phyloP scores from a whole-genome alignment of 2,888 invertebrate genomes.

The Macrosoma leucophasiata region DNA sequence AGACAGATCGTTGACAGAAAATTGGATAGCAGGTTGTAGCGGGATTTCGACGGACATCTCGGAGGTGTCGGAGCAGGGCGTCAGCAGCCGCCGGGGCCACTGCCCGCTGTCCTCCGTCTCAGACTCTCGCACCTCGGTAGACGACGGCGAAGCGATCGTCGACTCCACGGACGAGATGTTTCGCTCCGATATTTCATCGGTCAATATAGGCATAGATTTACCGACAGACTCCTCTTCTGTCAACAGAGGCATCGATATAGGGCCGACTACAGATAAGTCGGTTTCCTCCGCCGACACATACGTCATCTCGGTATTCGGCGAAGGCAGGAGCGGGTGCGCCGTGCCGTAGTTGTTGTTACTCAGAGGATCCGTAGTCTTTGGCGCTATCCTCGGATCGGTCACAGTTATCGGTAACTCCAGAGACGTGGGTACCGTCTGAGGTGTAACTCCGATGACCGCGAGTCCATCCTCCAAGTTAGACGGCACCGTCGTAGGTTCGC shows the following conservation, averaged over 20 bases:
- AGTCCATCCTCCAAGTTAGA: constrained; percentile 71
- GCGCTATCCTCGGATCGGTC: constrained; percentile 83
- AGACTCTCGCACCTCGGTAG: constrained; percentile 43
- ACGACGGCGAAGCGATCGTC: constrained; percentile 41
- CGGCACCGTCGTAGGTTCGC: constrained; percentile 43
- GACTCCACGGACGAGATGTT: constrained; percentile 47
- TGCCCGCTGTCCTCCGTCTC: constrained; percentile 42
- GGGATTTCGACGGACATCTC: constrained; percentile 61
- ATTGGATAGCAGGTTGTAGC: constrained; percentile 54
- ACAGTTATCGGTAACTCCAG: constrained; percentile 85
- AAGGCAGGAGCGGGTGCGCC: constrained; percentile 39
- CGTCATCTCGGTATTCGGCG: constrained; percentile 54
- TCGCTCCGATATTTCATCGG: constrained; percentile 49
- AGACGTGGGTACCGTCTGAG: constrained; percentile 78
- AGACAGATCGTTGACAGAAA: constrained; percentile 49
- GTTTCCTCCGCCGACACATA: constrained; percentile 46
- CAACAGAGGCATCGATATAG: constrained; percentile 77
- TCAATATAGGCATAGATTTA: constrained; percentile 63
- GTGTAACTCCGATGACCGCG: constrained; percentile 75
- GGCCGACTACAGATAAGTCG: constrained; percentile 42
- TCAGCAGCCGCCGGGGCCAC: constrained; percentile 52
- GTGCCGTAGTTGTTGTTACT: constrained; percentile 42
- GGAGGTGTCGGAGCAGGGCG: constrained; percentile 55
- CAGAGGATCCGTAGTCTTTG: constrained; percentile 61
- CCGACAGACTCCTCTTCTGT: constrained; percentile 60